Evolutionary conservation across 2,113 vertebrate genomes (phyloP), one percentile per base, ranked within the genome.

Genomic region (Melanostigma gelatinosum): DNA sequence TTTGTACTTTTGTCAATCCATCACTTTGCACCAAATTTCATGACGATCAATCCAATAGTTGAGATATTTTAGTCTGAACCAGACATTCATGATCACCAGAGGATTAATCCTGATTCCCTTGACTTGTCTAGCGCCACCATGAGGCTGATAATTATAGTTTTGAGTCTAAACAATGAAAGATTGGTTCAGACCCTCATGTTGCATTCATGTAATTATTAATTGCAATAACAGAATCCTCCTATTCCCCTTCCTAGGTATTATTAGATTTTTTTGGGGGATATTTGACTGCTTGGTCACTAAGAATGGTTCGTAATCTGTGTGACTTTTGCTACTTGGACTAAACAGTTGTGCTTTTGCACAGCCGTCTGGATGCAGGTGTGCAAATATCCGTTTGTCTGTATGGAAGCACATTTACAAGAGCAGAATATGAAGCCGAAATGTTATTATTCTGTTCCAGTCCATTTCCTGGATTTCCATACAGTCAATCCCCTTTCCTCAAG

Each of bases 381-480:
- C 57, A 27, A 29, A 4, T 9, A 60, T 32, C 16, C 46, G 10
- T 20, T 61, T 44, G 18, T 46, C 27, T 38, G 48, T 15, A 34
- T 8, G n/a, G 57, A 64, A 13, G 24, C 52, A 63, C 40, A 64
- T 65, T n/a, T 7, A 79, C 40, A 69, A 67, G 6, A 24, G 32
- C 54, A 55, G 57, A 22, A 68, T 48, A 44, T 20, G 40, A 63
- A 42, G 36, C 34, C 32, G 32, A 24, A 55, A 67, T 75, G 42
- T 46, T 36, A 61, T 8, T 44, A 38, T 83, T 68, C 18, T n/a
- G 55, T 32, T 63, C 40, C 57, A 20, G 50, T 57, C 58, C 32
- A 15, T 42, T 73, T 84, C 27, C 32, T 66, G 29, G 27, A 48
- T 85, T 75, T 77, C 3, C 65, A 72, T 20, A 72, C 55, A n/a